phyloP scores from a whole-genome alignment of 2,888 invertebrate genomes.

The Dorcus hopei region DNA sequence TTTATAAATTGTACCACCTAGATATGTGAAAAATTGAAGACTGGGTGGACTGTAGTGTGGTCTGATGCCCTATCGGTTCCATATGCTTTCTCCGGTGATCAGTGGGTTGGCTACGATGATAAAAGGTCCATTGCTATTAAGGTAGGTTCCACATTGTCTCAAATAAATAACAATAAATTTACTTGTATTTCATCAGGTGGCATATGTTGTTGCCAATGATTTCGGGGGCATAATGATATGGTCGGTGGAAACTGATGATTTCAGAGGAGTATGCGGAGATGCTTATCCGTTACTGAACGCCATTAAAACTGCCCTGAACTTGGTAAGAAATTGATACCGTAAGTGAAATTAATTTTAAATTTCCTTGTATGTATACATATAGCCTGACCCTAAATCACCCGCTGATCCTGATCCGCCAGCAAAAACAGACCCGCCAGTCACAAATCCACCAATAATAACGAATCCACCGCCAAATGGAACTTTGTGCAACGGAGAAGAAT shows the following conservation, averaged over 20 bases:
- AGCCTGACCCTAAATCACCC: too few relatives aligned
- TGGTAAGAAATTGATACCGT: not conserved
- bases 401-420: too few relatives aligned
- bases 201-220: constrained; percentile 44
- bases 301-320: constrained; percentile 48
- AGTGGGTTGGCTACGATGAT: constrained; percentile 47
- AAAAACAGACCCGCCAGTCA: too few relatives aligned
- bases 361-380: too few relatives aligned
- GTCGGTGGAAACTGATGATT: constrained; percentile 80
- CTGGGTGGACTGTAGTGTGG: constrained; percentile 33
- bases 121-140: constrained; percentile 40
- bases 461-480: too few relatives aligned
- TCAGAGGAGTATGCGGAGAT: constrained; percentile 58
- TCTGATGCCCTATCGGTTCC: constrained; percentile 46
- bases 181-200: constrained; percentile 36
- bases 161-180: too few relatives aligned
- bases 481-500: constrained; percentile 39
- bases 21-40: constrained; percentile 34
- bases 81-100: constrained; percentile 43
- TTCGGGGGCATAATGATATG: constrained; percentile 71
- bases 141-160: constrained; percentile 25
- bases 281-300: constrained; percentile 60
- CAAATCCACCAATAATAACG: too few relatives aligned
- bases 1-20: constrained; percentile 35
- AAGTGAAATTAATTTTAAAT: too few relatives aligned